Evolutionary conservation across 2,797 vertebrate genomes (phyloP).

Genomic region (Masticophis lateralis): DNA sequence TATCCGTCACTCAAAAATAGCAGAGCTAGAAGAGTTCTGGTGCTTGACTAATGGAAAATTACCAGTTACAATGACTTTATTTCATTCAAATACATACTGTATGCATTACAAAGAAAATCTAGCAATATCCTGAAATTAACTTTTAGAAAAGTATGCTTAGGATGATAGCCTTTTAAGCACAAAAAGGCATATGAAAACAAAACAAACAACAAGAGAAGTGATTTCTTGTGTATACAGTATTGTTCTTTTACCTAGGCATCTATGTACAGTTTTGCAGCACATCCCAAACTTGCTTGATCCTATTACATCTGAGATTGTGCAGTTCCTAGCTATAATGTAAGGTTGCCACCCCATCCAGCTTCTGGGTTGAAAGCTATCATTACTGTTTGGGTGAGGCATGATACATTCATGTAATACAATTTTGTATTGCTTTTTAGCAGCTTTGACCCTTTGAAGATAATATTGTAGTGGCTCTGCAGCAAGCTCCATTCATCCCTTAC

Average conservation of each 20-base stretch:
- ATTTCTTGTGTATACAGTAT: not conserved
- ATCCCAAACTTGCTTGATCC: not conserved
- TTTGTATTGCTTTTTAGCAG: not conserved
- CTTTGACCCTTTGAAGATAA: not conserved
- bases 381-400: not conserved
- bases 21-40: not conserved
- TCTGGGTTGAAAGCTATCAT: not conserved
- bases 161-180: not conserved
- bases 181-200: not conserved
- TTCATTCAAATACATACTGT: not conserved
- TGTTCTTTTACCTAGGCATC: not conserved
- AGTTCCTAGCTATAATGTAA: not conserved
- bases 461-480: not conserved
- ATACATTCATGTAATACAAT: not conserved
- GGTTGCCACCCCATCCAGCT: not conserved
- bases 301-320: not conserved
- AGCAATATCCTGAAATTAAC: not conserved
- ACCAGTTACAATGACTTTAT: slow-evolving; percentile 1
- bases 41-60: not conserved
- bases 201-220: not conserved
- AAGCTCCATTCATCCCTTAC: not conserved
- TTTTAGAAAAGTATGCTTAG: not conserved
- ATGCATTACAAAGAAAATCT: not conserved
- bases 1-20: slow-evolving; percentile 1
- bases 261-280: not conserved